These are phyloP conservation scores for Elgonia sp. DNA, from an alignment of 2,888 invertebrate genomes.

Conservation along the genomic window DNA sequence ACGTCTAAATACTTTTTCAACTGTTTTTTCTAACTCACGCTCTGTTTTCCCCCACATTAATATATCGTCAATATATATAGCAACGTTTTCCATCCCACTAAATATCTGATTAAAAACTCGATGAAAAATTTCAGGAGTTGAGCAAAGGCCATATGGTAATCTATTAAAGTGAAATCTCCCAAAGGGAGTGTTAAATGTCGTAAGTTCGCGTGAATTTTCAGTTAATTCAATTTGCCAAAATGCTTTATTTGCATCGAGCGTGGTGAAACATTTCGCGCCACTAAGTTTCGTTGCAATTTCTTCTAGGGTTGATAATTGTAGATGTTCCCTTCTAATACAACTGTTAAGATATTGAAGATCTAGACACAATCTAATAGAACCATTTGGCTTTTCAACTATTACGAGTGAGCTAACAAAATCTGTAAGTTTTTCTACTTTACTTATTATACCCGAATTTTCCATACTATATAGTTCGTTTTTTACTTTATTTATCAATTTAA, in stretches of 20 bases:
- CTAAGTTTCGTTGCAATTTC: slow-evolving; percentile 36
- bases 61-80: slow-evolving; percentile 80
- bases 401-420: slow-evolving; percentile 46
- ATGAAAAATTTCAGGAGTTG: slow-evolving; percentile 79
- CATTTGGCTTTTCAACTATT: slow-evolving; percentile 33
- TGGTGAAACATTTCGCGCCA: slow-evolving; percentile 38
- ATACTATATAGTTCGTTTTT: slow-evolving; percentile 45
- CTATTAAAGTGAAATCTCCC: slow-evolving; percentile 43
- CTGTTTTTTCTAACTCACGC: slow-evolving; percentile 72
- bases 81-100: slow-evolving; percentile 73
- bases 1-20: slow-evolving; percentile 58
- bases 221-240: slow-evolving; percentile 55
- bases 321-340: slow-evolving; percentile 45
- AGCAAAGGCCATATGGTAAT: slow-evolving; percentile 77
- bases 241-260: slow-evolving; percentile 44
- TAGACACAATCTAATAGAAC: slow-evolving; percentile 9
- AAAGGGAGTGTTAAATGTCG: slow-evolving; percentile 62
- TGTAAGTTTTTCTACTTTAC: slow-evolving; percentile 45
- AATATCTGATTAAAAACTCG: slow-evolving; percentile 75
- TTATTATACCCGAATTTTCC: slow-evolving; percentile 33
- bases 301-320: slow-evolving; percentile 42
- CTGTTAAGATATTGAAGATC: slow-evolving; percentile 41
- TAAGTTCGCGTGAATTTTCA: slow-evolving; percentile 16
- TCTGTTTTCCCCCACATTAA: slow-evolving; percentile 77
- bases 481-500: slow-evolving; percentile 29